Evolutionary conservation across 2,888 invertebrate species (phyloP), one percentile per base, ranked within the genome.

Genomic region (Andricus quercusramuli): DNA sequence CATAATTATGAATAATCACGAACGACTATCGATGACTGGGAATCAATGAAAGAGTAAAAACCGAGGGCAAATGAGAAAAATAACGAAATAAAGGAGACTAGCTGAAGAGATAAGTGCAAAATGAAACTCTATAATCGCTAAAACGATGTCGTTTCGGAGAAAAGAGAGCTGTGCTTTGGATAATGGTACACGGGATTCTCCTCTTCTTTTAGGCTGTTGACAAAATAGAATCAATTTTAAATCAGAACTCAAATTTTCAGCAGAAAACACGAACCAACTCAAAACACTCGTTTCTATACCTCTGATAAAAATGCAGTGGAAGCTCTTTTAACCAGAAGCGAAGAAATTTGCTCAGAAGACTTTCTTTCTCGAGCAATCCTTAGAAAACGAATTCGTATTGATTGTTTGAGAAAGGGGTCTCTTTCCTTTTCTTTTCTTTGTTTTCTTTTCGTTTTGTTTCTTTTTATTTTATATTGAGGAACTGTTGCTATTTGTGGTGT

Each of bases 171-270:
- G 91, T 90, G 89, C 88, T 91, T 91, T 91, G 90, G 91, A 89
- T 92, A 89, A 90, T 90, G 90, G 90, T 89, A 89, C 85, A 93
- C 93, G 93, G 92, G 92, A 88, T 82, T 88, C 93, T 93, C 94
- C 93, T 94, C 94, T 94, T 94, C 94, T 94, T 94, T 94, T 94
- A 94, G 93, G 94, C 94, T 94, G 94, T 93, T 93, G 93, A 93
- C 94, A 94, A 92, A 94, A 92, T 90, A 92, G 90, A 92, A 92
- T 32, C 15, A 74, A 29, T 70, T 70, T 70, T 51, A 17, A 70
- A 51, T 51, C 29, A 51, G 56, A 74, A 74, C 56, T 37, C 67
- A 67, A 51, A 13, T 32, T 74, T 59, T 74, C n/a, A 37, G 32
- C 56, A 64, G 17, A 25, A 64, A 15, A 64, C 29, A 56, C 56